These are phyloP conservation scores for Aphidoletes aphidimyza DNA, from an alignment of 2,888 invertebrate genomes.

Conservation along the genomic window DNA sequence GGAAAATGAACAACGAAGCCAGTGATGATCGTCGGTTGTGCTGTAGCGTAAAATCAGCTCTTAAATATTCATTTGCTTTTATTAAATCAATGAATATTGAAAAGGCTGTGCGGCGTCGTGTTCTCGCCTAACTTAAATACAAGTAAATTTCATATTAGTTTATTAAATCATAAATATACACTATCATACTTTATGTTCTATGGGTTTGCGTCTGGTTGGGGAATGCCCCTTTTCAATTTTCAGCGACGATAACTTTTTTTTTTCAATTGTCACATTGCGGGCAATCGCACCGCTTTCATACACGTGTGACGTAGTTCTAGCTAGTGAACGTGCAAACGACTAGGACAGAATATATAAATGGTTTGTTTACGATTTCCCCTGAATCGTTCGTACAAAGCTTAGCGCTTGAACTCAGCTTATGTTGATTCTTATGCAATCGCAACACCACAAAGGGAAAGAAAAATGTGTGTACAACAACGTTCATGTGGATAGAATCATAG, in stretches of 20 bases:
- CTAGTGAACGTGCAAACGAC: background rate
- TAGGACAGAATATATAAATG: background rate
- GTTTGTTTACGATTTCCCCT: conserved; percentile 52
- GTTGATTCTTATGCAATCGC: conserved; percentile 18
- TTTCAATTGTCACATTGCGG: background rate
- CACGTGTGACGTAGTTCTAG: background rate
- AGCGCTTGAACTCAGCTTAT: background rate
- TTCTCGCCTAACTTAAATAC: background rate
- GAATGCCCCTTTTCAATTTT: conserved; percentile 25
- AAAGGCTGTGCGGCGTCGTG: background rate
- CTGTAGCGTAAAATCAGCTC: conserved; percentile 1
- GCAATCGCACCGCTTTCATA: background rate
- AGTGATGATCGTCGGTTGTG: background rate
- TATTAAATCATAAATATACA: background rate
- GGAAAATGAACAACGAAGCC: background rate
- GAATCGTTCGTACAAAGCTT: background rate
- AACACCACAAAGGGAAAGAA: background rate
- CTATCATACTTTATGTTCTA: background rate
- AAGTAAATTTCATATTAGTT: background rate
- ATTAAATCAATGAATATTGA: conserved; percentile 26
- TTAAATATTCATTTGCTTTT: conserved; percentile 2
- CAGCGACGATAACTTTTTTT: background rate
- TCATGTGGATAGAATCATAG: background rate
- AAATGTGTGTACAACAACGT: background rate
- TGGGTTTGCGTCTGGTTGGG: background rate